Evolutionary conservation across 2,113 vertebrate genomes (phyloP).

Genomic region (Copsychus sechellarum): DNA sequence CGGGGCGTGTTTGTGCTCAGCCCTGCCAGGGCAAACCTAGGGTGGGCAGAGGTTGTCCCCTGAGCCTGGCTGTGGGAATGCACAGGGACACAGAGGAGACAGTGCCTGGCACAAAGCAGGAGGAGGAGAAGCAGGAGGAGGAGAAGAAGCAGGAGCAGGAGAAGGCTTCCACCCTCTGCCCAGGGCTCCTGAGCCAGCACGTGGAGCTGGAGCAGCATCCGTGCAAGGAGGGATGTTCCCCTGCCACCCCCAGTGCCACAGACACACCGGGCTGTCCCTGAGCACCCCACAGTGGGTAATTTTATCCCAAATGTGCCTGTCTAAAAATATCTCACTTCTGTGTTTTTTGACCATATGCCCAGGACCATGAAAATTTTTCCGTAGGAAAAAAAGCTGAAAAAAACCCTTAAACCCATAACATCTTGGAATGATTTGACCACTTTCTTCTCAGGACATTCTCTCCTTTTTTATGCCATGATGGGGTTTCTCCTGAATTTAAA

Average conservation of each 20-base stretch:
- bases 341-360: slow-evolving; percentile 71
- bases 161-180: not conserved
- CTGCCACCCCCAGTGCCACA: not conserved
- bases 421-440: slow-evolving; percentile 70
- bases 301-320: slow-evolving; percentile 41
- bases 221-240: accelerated
- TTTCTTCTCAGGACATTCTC: slow-evolving; percentile 56
- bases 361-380: slow-evolving; percentile 66
- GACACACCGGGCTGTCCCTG: not conserved
- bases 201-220: accelerated
- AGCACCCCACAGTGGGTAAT: not conserved
- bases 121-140: not conserved
- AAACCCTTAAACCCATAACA: slow-evolving; percentile 50
- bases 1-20: not conserved
- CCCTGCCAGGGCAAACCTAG: not conserved
- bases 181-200: not conserved
- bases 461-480: slow-evolving; percentile 39
- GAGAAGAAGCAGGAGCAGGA: not conserved
- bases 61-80: not conserved
- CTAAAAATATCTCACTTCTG: slow-evolving; percentile 72
- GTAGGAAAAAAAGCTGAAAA: slow-evolving; percentile 33
- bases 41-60: not conserved
- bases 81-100: accelerated
- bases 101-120: accelerated
- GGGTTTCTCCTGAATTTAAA: slow-evolving; percentile 59